phyloP scores from a whole-genome alignment of 2,888 invertebrate species.

The Dynastes hyllus region DNA sequence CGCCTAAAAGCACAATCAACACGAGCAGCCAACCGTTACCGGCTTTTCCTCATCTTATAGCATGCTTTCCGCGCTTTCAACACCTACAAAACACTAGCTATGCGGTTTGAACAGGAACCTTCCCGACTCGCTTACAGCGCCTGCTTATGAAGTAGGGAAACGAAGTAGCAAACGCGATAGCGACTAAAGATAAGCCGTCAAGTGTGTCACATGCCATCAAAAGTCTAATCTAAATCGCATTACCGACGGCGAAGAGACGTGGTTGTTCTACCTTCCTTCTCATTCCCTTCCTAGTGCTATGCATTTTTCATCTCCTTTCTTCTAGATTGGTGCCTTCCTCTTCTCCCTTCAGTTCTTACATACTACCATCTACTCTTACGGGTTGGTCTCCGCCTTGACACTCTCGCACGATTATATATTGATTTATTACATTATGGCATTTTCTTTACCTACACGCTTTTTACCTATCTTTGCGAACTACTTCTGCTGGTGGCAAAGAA shows the following conservation, averaged over 20 bases:
- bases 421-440: constrained; percentile 64
- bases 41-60: too few relatives aligned
- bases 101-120: not conserved
- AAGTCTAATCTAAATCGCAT: constrained; percentile 69
- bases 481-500: constrained; percentile 15
- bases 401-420: constrained; percentile 65
- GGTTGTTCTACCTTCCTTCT: constrained; percentile 29
- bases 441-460: constrained; percentile 43
- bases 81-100: constrained; percentile 8
- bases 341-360: constrained; percentile 46
- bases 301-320: constrained; percentile 50
- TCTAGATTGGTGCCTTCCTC: constrained; percentile 55
- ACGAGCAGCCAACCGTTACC: constrained; percentile 14
- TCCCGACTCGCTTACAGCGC: constrained; percentile 9
- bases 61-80: constrained; percentile 7
- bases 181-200: constrained; percentile 65
- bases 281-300: constrained; percentile 32
- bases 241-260: constrained; percentile 57
- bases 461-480: constrained; percentile 21
- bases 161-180: constrained; percentile 62
- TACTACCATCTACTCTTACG: not conserved
- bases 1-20: constrained; percentile 28
- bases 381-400: constrained; percentile 57
- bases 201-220: constrained; percentile 68
- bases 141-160: constrained; percentile 49